phyloP scores from a whole-genome alignment of 2,888 invertebrate genomes.

The Deroplatys truncata region DNA sequence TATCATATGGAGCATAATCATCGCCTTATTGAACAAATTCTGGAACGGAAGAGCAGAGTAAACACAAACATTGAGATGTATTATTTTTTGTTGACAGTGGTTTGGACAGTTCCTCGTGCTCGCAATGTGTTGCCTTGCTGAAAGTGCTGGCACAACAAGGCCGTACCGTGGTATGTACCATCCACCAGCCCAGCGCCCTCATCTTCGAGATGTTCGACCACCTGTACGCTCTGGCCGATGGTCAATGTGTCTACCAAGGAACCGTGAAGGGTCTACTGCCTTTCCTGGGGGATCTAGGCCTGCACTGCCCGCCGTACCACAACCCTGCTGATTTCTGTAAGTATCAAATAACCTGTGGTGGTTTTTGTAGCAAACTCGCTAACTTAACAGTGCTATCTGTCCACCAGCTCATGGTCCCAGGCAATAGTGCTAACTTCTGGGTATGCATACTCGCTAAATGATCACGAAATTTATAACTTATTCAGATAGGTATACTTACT shows the following conservation, averaged over 20 bases:
- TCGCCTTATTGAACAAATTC: too few species aligned
- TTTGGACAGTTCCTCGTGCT: slow-evolving; percentile 82
- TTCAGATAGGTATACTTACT: too few species aligned
- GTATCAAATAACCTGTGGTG: slow-evolving; percentile 41
- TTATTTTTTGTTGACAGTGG: slow-evolving; percentile 55
- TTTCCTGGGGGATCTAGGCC: slow-evolving; percentile 67
- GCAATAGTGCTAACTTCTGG: too few species aligned
- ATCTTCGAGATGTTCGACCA: slow-evolving; percentile 91
- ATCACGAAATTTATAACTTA: too few species aligned
- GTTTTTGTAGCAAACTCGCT: too few species aligned
- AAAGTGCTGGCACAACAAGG: slow-evolving; percentile 77
- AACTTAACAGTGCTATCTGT: too few species aligned
- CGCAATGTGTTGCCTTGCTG: slow-evolving; percentile 75
- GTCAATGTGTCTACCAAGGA: slow-evolving; percentile 83
- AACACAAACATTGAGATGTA: too few species aligned
- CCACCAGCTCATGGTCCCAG: too few species aligned
- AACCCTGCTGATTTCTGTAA: slow-evolving; percentile 94
- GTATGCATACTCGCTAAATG: too few species aligned
- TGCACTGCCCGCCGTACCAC: slow-evolving; percentile 86
- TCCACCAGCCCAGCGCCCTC: slow-evolving; percentile 90
- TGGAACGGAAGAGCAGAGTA: too few species aligned
- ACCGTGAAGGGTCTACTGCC: slow-evolving; percentile 67
- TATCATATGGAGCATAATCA: too few species aligned
- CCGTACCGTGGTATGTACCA: slow-evolving; percentile 85
- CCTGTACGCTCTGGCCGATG: slow-evolving; percentile 77